Percentiles rank a stretch among this genome's conserved stretches.
These are phyloP conservation scores for Leptura quadrifasciata DNA, from an alignment of 2,888 invertebrate species.

Conservation along the genomic window DNA sequence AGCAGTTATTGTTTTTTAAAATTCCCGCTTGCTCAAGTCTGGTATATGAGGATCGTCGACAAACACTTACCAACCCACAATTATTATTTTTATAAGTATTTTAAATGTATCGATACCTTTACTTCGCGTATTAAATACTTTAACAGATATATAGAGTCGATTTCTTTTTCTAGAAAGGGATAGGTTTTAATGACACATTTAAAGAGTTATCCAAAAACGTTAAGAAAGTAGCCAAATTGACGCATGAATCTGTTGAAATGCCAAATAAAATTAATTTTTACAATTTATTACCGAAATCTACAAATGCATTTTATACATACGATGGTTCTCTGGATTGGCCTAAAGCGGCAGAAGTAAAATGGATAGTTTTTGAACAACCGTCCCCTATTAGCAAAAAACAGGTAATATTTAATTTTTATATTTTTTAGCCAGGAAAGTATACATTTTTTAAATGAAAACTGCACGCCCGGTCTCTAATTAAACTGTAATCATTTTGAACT, in stretches of 20 bases:
- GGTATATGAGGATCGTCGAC: too few species aligned
- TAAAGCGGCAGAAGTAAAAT: not conserved
- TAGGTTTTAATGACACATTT: slow-evolving; percentile 34
- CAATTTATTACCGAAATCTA: not conserved
- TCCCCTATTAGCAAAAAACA: not conserved
- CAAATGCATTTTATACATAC: not conserved
- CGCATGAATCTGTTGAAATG: not conserved
- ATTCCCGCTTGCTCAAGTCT: too few species aligned
- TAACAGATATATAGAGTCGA: not conserved
- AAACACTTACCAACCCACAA: too few species aligned
- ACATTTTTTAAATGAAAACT: too few species aligned
- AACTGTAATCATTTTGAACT: too few species aligned
- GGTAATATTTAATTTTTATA: not conserved
- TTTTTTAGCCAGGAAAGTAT: too few species aligned
- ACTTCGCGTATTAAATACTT: too few species aligned
- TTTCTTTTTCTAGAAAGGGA: not conserved
- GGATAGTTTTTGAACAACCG: slow-evolving; percentile 4
- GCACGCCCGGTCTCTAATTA: too few species aligned
- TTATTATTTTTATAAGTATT: too few species aligned
- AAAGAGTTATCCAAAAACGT: slow-evolving; percentile 45
- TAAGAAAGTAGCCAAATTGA: not conserved
- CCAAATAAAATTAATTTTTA: not conserved
- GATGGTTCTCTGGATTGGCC: not conserved
- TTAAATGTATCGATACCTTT: too few species aligned
- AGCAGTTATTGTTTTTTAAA: too few species aligned